phyloP scores from a whole-genome alignment of 2,797 vertebrate species.

The Sebastes dallii region DNA sequence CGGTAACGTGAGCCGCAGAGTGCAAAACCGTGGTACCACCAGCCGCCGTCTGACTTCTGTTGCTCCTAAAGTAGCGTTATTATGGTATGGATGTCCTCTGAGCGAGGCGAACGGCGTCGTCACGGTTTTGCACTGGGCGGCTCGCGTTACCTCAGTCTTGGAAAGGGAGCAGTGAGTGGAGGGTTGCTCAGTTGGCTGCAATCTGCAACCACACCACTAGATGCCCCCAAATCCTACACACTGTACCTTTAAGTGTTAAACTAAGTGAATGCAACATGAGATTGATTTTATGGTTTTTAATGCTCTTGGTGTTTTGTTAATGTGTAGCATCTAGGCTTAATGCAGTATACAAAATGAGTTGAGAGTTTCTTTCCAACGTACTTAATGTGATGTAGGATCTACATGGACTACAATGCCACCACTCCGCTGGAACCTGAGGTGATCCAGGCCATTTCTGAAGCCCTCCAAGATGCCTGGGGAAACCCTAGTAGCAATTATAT shows the following conservation, averaged over 20 bases:
- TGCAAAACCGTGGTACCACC: too few relatives aligned
- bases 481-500: conserved; percentile 93
- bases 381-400: conserved; percentile 75
- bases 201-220: background rate
- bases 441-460: conserved; percentile 80
- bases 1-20: too few relatives aligned
- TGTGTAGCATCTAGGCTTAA: background rate
- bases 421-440: conserved; percentile 89
- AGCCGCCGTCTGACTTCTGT: too few relatives aligned
- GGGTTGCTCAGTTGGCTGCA: background rate
- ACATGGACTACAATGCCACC: conserved; percentile 95
- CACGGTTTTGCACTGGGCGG: too few relatives aligned
- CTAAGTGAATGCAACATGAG: background rate
- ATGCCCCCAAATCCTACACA: background rate
- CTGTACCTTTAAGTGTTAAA: background rate
- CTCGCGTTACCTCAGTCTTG: rapidly evolving
- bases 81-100: too few relatives aligned
- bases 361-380: background rate
- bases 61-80: too few relatives aligned
- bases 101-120: too few relatives aligned
- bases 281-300: background rate
- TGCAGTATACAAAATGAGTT: background rate
- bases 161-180: background rate
- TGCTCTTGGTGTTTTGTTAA: background rate
- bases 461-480: conserved; percentile 91